Percentiles rank a stretch among this genome's conserved stretches.
phyloP scores from a whole-genome alignment of 30 jellyfish, hydroid and myxozoan genomes.

The Morbakka virulenta region DNA sequence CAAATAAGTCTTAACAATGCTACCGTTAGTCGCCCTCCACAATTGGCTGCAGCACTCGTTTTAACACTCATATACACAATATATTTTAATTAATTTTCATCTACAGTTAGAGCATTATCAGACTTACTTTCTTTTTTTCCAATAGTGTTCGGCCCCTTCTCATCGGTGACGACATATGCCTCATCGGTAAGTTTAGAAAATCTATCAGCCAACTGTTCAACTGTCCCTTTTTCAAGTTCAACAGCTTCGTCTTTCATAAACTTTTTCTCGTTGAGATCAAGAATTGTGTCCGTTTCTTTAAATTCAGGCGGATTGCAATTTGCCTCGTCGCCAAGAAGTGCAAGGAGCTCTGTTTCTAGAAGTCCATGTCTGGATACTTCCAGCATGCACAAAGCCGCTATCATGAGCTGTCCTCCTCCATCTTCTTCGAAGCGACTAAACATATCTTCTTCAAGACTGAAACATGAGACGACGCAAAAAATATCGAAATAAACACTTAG shows the following conservation, averaged over 20 bases:
- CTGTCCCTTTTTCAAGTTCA: slow-evolving; percentile 27
- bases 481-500: too few species aligned
- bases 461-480: too few species aligned
- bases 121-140: background rate
- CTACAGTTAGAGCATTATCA: too few species aligned
- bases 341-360: slow-evolving; percentile 53
- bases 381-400: slow-evolving; percentile 47
- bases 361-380: slow-evolving; percentile 69
- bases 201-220: slow-evolving; percentile 24
- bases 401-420: slow-evolving; percentile 55
- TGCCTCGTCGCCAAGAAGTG: slow-evolving; percentile 36
- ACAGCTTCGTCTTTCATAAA: background rate
- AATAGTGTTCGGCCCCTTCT: slow-evolving; percentile 2
- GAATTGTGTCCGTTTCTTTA: background rate
- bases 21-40: too few species aligned
- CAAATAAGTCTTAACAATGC: too few species aligned
- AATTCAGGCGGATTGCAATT: slow-evolving; percentile 26
- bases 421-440: slow-evolving; percentile 57
- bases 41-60: too few species aligned
- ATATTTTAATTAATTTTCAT: too few species aligned
- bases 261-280: background rate
- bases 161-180: slow-evolving; percentile 56
- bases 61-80: too few species aligned
- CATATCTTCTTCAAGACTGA: slow-evolving; percentile 56
- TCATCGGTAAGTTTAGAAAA: slow-evolving; percentile 54